Evolutionary conservation across 2,113 vertebrate genomes (phyloP), one percentile per base, ranked within the genome.

Genomic region (Chloroceryle aenea): DNA sequence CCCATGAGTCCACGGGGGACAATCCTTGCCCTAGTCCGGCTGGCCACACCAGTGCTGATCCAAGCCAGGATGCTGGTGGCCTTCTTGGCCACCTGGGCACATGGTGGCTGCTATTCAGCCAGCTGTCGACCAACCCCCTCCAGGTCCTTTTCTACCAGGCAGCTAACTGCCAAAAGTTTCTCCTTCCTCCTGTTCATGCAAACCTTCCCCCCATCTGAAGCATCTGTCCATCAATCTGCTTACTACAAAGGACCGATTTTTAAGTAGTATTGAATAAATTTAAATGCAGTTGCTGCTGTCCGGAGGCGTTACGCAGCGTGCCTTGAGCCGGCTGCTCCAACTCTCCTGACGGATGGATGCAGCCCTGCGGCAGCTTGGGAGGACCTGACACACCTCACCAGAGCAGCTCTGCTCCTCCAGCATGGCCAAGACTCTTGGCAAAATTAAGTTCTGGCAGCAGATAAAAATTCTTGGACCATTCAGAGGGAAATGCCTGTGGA

Each of bases 261-360:
- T 91, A 93, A 89, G 76, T 48, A 89, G 89, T 84, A 85, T 71
- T 50, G 77, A 94, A 74, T 73, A 94, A 80, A 97, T 92, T 69
- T 64, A 80, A 91, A 89, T 84, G 47, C 61, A 94, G 91, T 94
- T 94, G 53, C 59, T 0, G 12, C 87, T 96, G 91, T 81, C 91
- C 18, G 5, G 84, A 94, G 83, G 67, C 1, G 27, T 89, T 88
- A 84, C 3, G 1, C 66, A 36, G 67, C 2, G 52, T 48, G 79
- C 55, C 76, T 79, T 56, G 72, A 93, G 69, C 58, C 1, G 14
- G 64, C 67, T 73, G 62, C 83, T 64, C 89, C 4, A 1, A 22
- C 29, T 62, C 29, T 63, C 45, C 73, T 15, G 72, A 68, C 1
- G 56, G 69, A 52, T 20, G 74, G 91, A 47, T 59, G 12, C 25